Percentiles rank a stretch among this genome's conserved stretches.
Evolutionary conservation across 1,140 invertebrate species (phyloP).

Genomic region (Camponotus vicinus): DNA sequence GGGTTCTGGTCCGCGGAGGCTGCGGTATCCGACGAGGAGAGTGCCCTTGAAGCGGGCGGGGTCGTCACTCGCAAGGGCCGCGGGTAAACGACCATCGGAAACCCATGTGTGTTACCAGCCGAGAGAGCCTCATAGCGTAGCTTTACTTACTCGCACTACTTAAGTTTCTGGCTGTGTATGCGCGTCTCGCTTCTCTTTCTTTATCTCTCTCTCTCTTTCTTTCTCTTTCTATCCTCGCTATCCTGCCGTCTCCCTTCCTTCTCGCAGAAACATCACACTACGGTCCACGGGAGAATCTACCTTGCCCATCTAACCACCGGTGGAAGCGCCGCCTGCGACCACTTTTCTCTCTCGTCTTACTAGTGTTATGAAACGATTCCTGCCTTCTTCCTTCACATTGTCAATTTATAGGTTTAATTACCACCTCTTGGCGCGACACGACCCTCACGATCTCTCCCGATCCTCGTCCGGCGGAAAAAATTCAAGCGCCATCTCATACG

Average conservation of each 20-base stretch:
- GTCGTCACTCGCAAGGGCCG: slow-evolving; percentile 84
- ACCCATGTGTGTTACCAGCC: slow-evolving; percentile 80
- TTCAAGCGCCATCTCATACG: slow-evolving; percentile 16
- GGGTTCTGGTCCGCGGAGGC: slow-evolving; percentile 74
- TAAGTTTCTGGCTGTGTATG: slow-evolving; percentile 71
- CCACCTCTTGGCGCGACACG: slow-evolving; percentile 40
- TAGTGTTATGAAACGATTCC: slow-evolving; percentile 72
- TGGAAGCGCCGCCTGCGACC: slow-evolving; percentile 46
- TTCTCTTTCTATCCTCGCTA: slow-evolving; percentile 1
- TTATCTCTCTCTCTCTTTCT: not conserved
- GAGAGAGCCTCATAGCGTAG: slow-evolving; percentile 71
- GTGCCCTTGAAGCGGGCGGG: slow-evolving; percentile 86
- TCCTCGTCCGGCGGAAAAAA: slow-evolving; percentile 13
- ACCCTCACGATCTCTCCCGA: not conserved
- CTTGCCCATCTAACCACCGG: slow-evolving; percentile 39
- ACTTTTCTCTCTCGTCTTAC: slow-evolving; percentile 63
- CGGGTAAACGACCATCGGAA: slow-evolving; percentile 85
- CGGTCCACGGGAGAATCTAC: slow-evolving; percentile 55
- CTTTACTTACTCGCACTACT: slow-evolving; percentile 73
- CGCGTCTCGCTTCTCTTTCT: slow-evolving; percentile 41
- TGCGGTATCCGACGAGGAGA: slow-evolving; percentile 78
- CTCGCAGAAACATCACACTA: not conserved
- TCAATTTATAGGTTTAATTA: slow-evolving; percentile 74
- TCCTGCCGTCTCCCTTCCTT: slow-evolving; percentile 16
- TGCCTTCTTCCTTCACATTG: slow-evolving; percentile 27